These are phyloP conservation scores for Caenorhabditis macrosperma DNA, from an alignment of 2,888 invertebrate genomes.

Conservation along the genomic window DNA sequence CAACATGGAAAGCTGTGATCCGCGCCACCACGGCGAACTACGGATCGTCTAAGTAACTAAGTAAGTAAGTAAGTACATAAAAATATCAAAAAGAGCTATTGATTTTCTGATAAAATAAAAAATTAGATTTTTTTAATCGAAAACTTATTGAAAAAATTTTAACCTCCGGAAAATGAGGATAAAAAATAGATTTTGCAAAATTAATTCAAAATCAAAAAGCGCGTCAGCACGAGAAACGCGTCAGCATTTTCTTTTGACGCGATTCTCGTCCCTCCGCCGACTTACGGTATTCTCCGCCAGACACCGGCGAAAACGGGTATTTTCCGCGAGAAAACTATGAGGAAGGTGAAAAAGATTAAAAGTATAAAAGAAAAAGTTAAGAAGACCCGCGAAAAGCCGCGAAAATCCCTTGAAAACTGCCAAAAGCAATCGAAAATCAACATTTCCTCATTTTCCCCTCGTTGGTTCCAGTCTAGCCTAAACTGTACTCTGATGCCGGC, in stretches of 20 bases:
- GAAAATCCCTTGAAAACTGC: not conserved
- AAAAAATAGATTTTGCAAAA: not conserved
- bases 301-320: constrained; percentile 20
- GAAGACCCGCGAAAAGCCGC: constrained; percentile 7
- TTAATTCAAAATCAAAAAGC: constrained; percentile 6
- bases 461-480: constrained; percentile 18
- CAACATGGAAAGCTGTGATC: no score
- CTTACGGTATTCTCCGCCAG: constrained; percentile 10
- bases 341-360: constrained; percentile 20
- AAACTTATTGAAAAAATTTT: not conserved
- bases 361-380: constrained; percentile 37
- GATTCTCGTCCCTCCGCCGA: not conserved
- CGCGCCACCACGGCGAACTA: no score
- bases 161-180: not conserved
- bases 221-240: constrained; percentile 31
- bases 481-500: constrained; percentile 43
- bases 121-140: not conserved
- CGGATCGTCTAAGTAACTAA: no score
- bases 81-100: not conserved
- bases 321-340: not conserved
- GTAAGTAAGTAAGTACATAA: no score
- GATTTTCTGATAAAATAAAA: not conserved
- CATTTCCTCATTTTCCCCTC: not conserved
- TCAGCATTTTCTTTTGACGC: not conserved
- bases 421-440: not conserved